Conservation (phyloP, 2,888 invertebrate genomes). For the Parapristionchus giblindavisi region DNA sequence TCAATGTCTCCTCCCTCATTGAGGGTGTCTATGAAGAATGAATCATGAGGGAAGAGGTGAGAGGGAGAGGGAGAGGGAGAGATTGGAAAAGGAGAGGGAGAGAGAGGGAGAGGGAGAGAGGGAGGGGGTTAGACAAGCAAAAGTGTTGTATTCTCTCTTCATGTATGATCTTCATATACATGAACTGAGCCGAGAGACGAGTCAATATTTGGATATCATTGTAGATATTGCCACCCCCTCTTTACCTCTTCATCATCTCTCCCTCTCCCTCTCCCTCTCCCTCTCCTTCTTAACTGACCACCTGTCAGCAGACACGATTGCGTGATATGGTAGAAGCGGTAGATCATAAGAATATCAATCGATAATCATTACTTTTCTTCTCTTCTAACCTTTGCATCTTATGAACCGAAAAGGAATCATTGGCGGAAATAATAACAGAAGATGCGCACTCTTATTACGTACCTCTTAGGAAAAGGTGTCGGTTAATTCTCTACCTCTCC, state of each 20-base stretch:
- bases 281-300: not conserved
- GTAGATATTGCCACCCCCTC: not conserved
- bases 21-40: too few species aligned
- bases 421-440: not conserved
- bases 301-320: too few species aligned
- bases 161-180: not conserved
- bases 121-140: too few species aligned
- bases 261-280: not conserved
- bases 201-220: not conserved
- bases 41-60: not conserved
- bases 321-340: too few species aligned
- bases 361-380: too few species aligned
- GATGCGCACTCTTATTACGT: too few species aligned
- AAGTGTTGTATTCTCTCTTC: too few species aligned
- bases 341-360: too few species aligned
- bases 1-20: too few species aligned
- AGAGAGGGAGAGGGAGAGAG: not conserved
- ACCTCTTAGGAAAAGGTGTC: not conserved
- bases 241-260: not conserved
- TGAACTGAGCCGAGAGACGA: not conserved
- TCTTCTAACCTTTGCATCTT: too few species aligned
- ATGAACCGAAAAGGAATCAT: not conserved
- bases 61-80: not conserved
- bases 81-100: not conserved
- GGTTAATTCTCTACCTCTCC: not conserved